Evolutionary conservation across 2,113 vertebrate species (phyloP).

Genomic region (Odocoileus hemionus): DNA sequence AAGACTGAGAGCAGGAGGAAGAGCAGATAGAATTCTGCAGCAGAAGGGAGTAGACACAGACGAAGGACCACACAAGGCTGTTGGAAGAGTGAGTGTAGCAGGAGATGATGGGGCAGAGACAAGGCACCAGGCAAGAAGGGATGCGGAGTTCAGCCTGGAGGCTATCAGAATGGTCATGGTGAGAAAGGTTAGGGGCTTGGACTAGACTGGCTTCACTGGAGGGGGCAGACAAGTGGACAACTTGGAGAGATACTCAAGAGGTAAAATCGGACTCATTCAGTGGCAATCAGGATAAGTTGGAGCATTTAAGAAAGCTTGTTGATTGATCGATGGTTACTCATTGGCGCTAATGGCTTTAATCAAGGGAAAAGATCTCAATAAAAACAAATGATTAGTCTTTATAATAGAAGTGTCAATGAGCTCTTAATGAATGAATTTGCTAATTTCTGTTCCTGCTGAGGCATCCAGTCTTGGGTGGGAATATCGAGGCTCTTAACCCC

Average conservation of each 20-base stretch:
- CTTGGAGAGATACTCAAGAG: not conserved
- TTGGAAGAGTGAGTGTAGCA: not conserved
- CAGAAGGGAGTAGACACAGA: not conserved
- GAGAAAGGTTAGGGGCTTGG: not conserved
- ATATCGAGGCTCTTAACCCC: not conserved
- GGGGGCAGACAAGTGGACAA: not conserved
- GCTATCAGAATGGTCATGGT: not conserved
- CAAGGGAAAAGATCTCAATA: conserved; percentile 64
- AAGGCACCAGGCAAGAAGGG: not conserved
- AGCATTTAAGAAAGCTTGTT: conserved; percentile 43
- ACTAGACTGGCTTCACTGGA: not conserved
- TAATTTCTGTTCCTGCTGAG: conserved; percentile 21
- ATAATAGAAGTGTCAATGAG: conserved; percentile 61
- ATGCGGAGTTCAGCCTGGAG: not conserved
- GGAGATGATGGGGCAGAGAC: not conserved
- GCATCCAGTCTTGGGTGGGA: not conserved
- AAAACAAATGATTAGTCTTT: conserved; percentile 68
- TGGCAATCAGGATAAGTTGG: not conserved
- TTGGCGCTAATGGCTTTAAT: conserved; percentile 64
- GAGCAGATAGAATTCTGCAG: not conserved
- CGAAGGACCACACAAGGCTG: not conserved
- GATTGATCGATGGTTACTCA: conserved; percentile 53
- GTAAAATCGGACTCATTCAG: not conserved
- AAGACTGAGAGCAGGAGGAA: not conserved
- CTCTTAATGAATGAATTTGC: conserved; percentile 53